These are phyloP conservation scores for Austrofundulus limnaeus DNA, from an alignment of 2,113 vertebrate genomes.

Conservation along the genomic window DNA sequence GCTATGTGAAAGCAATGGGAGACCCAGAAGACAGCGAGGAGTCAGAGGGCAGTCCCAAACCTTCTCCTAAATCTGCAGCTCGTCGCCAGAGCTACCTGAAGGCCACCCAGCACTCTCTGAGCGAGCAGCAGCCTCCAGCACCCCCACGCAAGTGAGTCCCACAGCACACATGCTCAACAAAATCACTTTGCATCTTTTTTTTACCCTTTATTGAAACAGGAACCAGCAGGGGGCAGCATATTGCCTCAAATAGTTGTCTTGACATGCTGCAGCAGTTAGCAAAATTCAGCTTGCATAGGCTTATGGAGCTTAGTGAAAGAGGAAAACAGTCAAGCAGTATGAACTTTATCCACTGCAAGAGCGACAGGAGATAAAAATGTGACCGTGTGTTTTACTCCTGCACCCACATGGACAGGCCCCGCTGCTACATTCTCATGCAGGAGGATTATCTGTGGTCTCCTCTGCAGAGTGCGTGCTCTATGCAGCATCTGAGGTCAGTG, in stretches of 20 bases:
- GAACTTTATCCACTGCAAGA: constrained; percentile 29
- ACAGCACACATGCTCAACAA: constrained; percentile 1
- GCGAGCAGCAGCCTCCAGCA: constrained; percentile 86
- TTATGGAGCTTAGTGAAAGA: neutral
- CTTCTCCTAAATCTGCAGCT: constrained; percentile 93
- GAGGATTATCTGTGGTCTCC: constrained; percentile 82
- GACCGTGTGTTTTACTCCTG: constrained; percentile 63
- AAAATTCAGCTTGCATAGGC: neutral
- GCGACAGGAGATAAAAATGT: constrained; percentile 58
- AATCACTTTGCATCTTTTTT: constrained; percentile 20
- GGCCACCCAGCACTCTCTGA: constrained; percentile 95
- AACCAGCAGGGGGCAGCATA: constrained; percentile 72
- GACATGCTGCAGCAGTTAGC: neutral
- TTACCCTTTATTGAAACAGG: constrained; percentile 26
- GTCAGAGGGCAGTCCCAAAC: constrained; percentile 94
- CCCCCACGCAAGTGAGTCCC: constrained; percentile 87
- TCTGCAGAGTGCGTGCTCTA: constrained; percentile 80
- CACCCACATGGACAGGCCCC: constrained; percentile 69
- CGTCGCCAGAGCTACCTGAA: constrained; percentile 98
- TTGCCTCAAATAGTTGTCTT: constrained; percentile 21
- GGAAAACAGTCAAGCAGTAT: neutral
- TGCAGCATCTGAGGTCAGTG: constrained; percentile 86
- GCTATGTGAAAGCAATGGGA: constrained; percentile 99
- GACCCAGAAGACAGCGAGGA: constrained; percentile 91
- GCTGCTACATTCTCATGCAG: constrained; percentile 78